Base-by-base conservation (phyloP, 2,888 invertebrate species). In the Drosophila rubida region DNA sequence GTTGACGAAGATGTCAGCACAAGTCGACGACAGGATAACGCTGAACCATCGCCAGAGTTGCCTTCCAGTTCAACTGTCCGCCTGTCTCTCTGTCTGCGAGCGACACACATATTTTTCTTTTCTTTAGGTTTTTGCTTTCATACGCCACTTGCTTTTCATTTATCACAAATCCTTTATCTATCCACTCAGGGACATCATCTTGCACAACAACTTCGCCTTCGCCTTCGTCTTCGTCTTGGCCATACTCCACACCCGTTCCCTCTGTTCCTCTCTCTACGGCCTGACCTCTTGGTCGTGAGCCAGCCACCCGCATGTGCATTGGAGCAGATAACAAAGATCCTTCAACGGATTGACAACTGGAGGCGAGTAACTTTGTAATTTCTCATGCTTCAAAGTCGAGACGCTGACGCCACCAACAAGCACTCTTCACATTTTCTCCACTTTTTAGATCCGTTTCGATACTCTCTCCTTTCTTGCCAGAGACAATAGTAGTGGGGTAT, bases 301-400 rank as follows among this genome's bases (percentile, higher is more conserved):
- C 53, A 72, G 69, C 76, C 72, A 69, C 88, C 87, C 86, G 79
- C 79, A 89, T 88, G 88, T 88, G 84, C 89, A 90, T 72, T 84
- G 84, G 78, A 88, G 88, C 88, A 83, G 86, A 89, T 89, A 90
- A 90, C 88, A 89, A 90, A 90, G 89, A 89, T 89, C 84, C 90
- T 88, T 90, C 79, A 87, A 83, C 77, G 80, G 88, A 89, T 89
- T 90, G 89, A 84, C 84, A 84, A 80, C 86, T 80, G 73, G 73
- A 73, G 85, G 87, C 85, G 76, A 79, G 81, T 79, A 81, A 81
- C 78, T 75, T 85, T 86, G 75, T 75, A 87, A 87, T 86, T 83
- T 79, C 83, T 83, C 69, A 72, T 75, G 71, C 80, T 76, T 68
- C 72, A 60, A 58, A 69, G 76, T 71, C 68, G 75, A 75, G 32